These are phyloP conservation scores for Drosophila aff. DNA, from an alignment of 1,140 invertebrate species.

Conservation along the genomic window DNA sequence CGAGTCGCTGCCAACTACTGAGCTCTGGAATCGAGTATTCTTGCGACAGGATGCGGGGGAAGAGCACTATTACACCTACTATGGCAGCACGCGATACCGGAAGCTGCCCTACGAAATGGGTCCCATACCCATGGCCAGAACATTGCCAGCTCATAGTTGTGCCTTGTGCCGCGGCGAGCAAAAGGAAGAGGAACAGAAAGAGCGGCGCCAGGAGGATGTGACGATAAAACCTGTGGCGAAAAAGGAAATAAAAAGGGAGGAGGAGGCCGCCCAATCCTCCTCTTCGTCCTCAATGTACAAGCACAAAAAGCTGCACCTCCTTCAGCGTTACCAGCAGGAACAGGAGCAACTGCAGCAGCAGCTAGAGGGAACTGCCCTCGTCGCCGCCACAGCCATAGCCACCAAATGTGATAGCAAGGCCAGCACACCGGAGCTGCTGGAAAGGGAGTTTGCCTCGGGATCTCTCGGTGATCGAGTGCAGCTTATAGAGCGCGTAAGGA, in stretches of 20 bases:
- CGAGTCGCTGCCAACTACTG: constrained; percentile 89
- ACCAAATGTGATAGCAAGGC: constrained; percentile 81
- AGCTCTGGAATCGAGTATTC: constrained; percentile 92
- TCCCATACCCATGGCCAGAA: constrained; percentile 86
- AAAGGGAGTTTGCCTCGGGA: constrained; percentile 64
- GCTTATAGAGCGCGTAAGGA: constrained; percentile 60
- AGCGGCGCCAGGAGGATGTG: constrained; percentile 7
- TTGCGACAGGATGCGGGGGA: constrained; percentile 90
- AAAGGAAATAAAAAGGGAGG: constrained; percentile 39
- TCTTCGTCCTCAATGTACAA: constrained; percentile 61
- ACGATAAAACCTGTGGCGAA: constrained; percentile 29
- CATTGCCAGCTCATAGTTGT: constrained; percentile 66
- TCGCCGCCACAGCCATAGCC: constrained; percentile 42
- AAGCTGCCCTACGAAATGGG: constrained; percentile 92
- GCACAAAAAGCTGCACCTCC: constrained; percentile 76
- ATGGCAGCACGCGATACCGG: constrained; percentile 86
- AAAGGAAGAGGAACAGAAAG: constrained; percentile 13
- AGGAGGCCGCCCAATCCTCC: constrained; percentile 33
- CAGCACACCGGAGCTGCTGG: constrained; percentile 73
- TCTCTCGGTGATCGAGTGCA: constrained; percentile 50
- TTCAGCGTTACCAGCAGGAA: constrained; percentile 78
- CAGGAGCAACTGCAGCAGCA: constrained; percentile 60
- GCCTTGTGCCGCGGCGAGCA: constrained; percentile 61
- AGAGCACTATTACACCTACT: constrained; percentile 85
- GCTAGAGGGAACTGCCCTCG: constrained; percentile 27